Percentiles rank a stretch among this genome's conserved stretches.
Conservation (phyloP, 2,797 vertebrate species). For the Mareca penelope region DNA sequence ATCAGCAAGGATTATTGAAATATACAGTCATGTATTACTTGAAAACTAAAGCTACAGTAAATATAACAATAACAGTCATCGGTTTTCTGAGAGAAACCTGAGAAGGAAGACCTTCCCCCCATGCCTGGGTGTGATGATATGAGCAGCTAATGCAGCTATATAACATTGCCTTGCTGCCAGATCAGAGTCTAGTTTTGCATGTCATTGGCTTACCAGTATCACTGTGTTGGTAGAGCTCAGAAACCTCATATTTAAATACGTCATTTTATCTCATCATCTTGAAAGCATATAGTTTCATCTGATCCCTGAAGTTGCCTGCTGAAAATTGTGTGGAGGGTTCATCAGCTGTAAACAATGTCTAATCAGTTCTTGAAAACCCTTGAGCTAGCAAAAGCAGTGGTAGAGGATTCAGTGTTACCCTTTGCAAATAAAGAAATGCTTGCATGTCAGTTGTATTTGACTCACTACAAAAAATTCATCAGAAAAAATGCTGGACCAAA, state of each 20-base stretch:
- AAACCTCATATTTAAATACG: not conserved
- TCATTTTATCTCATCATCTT: not conserved
- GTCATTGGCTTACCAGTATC: not conserved
- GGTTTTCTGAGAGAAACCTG: not conserved
- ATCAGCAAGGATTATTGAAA: not conserved
- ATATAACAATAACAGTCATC: not conserved
- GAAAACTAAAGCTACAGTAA: not conserved
- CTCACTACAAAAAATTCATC: not conserved
- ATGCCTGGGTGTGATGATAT: not conserved
- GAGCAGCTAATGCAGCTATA: not conserved
- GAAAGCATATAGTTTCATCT: not conserved
- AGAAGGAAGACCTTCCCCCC: not conserved
- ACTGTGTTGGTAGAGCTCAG: not conserved
- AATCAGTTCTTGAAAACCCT: not conserved
- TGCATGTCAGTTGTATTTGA: not conserved
- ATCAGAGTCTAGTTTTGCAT: not conserved
- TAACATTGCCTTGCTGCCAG: not conserved
- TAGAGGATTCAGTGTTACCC: not conserved
- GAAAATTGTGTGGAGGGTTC: not conserved
- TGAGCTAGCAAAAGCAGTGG: not conserved
- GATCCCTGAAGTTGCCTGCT: not conserved
- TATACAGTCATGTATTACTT: not conserved
- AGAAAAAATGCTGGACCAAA: not conserved
- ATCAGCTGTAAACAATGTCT: not conserved
- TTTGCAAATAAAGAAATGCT: not conserved